Percentiles rank a stretch among this genome's conserved stretches.
These are phyloP conservation scores for Chascanopsetta lugubris DNA, from an alignment of 2,113 vertebrate species.

Conservation along the genomic window DNA sequence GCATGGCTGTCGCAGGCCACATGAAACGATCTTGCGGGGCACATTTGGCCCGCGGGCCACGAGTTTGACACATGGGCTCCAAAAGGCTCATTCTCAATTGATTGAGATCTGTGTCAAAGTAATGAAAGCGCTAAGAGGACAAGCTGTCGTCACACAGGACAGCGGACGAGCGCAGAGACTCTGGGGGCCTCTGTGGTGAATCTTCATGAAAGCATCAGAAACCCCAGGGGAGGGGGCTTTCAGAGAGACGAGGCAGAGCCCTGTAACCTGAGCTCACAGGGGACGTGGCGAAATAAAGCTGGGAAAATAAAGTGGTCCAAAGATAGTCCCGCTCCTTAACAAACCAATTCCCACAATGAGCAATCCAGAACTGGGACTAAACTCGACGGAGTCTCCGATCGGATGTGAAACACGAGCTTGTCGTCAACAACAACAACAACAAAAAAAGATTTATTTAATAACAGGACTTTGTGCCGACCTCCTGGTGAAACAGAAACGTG, in stretches of 20 bases:
- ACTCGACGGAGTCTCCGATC: background rate
- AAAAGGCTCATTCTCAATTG: no score
- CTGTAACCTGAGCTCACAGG: conserved; percentile 60
- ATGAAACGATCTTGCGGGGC: no score
- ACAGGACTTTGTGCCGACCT: conserved; percentile 16
- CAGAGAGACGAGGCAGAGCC: conserved; percentile 30
- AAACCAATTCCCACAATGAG: conserved; percentile 43
- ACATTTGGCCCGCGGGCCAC: no score
- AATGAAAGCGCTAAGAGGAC: background rate
- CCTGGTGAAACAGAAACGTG: background rate
- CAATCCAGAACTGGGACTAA: conserved; percentile 24
- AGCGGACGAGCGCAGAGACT: conserved; percentile 2
- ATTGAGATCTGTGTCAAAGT: no score
- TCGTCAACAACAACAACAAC: conserved; percentile 1
- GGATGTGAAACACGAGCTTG: conserved; percentile 15
- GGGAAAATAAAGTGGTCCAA: conserved; percentile 63
- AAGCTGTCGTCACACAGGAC: conserved; percentile 2
- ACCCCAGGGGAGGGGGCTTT: conserved; percentile 27
- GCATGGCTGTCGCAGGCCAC: no score
- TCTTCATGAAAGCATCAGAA: conserved; percentile 29
- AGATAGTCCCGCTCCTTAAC: conserved; percentile 32
- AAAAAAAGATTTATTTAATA: conserved; percentile 47
- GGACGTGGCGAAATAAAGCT: conserved; percentile 61
- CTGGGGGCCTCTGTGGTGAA: conserved; percentile 12
- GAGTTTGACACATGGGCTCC: no score